Conservation (phyloP, 2,113 vertebrate species). For the Trochalopteron elliotii region DNA sequence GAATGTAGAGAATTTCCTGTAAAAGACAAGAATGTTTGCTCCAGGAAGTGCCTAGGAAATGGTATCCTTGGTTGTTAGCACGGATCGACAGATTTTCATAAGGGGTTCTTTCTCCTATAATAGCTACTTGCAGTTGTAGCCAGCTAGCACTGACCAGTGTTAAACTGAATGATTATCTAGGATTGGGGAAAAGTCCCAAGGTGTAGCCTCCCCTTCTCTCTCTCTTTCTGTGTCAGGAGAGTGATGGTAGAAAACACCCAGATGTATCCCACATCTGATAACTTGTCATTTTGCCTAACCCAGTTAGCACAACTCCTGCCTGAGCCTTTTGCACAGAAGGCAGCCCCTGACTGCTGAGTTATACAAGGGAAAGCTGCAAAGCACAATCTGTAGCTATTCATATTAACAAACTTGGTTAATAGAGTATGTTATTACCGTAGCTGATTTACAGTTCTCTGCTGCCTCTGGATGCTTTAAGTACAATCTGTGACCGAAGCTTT, state of each 20-base stretch:
- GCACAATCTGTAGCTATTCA: neutral
- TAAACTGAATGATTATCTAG: neutral
- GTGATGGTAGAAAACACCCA: neutral
- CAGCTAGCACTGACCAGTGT: neutral
- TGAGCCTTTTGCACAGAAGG: neutral
- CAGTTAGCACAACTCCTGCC: neutral
- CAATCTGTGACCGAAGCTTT: neutral
- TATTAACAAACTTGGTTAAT: neutral
- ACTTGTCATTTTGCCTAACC: neutral
- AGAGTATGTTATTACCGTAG: neutral
- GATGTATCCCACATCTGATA: neutral
- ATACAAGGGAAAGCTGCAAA: neutral
- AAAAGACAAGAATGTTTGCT: neutral
- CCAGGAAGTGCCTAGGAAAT: neutral
- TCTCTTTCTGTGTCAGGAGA: rapidly evolving
- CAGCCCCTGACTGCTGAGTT: neutral
- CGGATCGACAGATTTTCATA: neutral
- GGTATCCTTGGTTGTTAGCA: neutral
- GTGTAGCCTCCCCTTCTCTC: neutral
- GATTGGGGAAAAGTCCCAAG: neutral
- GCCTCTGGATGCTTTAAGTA: neutral
- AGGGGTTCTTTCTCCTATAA: neutral
- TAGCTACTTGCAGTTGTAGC: neutral
- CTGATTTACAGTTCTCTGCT: neutral
- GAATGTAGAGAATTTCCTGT: neutral